Conservation (phyloP, 2,797 vertebrate species). For the Dromococcyx pavoninus region DNA sequence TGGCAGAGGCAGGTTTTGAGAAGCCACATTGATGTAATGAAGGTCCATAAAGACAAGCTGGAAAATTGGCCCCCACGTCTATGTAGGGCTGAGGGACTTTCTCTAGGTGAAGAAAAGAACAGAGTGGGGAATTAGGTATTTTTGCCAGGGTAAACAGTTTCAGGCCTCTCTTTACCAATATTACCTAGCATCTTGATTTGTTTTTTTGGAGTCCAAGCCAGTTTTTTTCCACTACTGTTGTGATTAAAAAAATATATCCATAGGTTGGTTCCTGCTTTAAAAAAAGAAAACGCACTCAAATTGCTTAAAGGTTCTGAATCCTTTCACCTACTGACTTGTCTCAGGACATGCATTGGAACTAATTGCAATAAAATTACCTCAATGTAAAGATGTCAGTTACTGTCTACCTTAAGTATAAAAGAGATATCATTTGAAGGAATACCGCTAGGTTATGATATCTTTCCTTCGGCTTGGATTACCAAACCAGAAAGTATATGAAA, state of each 20-base stretch:
- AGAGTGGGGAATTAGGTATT: neutral
- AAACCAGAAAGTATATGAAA: constrained; percentile 1
- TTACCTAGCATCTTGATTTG: neutral
- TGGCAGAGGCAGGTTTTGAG: constrained; percentile 10
- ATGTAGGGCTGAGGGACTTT: neutral
- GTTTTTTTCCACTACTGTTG: neutral
- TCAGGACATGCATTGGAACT: neutral
- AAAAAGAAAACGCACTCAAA: neutral
- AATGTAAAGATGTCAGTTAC: neutral
- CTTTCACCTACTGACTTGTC: neutral
- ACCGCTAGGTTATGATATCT: neutral
- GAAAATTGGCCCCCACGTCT: neutral
- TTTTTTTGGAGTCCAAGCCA: constrained; percentile 4
- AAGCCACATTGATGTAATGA: neutral
- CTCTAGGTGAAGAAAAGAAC: neutral
- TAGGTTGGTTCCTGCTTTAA: neutral
- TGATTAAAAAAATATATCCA: neutral
- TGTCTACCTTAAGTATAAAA: neutral
- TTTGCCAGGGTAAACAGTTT: neutral
- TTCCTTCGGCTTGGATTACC: neutral
- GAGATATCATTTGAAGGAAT: neutral
- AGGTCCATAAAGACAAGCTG: neutral
- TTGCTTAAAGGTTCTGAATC: neutral
- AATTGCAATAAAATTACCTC: neutral
- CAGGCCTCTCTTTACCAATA: neutral